Evolutionary conservation across 2,888 invertebrate species (phyloP), one percentile per base, ranked within the genome.

Genomic region (Seira musarum): DNA sequence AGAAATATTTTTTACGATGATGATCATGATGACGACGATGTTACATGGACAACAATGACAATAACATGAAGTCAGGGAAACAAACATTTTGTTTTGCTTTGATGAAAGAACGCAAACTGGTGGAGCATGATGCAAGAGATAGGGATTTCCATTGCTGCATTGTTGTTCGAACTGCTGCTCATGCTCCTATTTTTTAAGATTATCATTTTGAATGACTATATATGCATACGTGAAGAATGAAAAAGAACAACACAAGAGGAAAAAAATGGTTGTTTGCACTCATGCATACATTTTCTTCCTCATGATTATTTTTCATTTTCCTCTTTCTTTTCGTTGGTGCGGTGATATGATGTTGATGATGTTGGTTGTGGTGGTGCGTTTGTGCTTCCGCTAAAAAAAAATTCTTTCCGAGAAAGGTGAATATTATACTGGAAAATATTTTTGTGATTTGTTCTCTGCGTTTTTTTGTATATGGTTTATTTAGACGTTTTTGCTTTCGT

Each of bases 91-190:
- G 5, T 69, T 53, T 77, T 40, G 46, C 30, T 53, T 49, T 79
- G 73, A 79, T 79, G 79, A 78, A 61, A 10, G 68, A 72, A 19
- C 65, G 73, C 25, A 65, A 78, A 64, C 79, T 79, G 68, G 72
- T 79, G 35, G 67, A 79, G 79, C 73, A 69, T 78, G 53, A 73
- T 30, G 64, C 68, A 73, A 73, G 73, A 79, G 79, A 79, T 79
- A 73, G 79, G 3, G 2, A 8, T 8, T 30, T 2, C 30, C 8
- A 8, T 8, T 30, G 30, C 49, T 17, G 22, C 60, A 35, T 60
- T 70, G 70, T 60, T 25, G 25, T 53, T 30, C 2, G 30, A 30
- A 30, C 30, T 30, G 2, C 8, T 30, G 8, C 30, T 30, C 30
- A 30, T 30, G 35, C 35, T 66, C 35, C 46, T 25, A 15, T 35